These are phyloP conservation scores for Drepana falcataria DNA, from an alignment of 2,888 invertebrate species.

Conservation along the genomic window DNA sequence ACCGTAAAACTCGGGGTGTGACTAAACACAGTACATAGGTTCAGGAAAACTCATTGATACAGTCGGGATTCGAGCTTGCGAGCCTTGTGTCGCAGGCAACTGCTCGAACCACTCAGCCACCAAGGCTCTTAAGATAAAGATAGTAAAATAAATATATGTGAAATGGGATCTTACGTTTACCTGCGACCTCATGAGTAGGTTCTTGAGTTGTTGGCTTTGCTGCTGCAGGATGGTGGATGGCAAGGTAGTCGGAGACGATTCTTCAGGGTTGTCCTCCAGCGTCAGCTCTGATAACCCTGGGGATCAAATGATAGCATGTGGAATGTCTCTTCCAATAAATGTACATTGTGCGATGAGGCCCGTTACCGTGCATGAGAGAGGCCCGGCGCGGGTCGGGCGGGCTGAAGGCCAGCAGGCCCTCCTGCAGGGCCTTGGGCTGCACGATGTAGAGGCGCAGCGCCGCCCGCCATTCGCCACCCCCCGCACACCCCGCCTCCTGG, in stretches of 20 bases:
- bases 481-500: constrained; percentile 9
- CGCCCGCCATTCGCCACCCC: constrained; percentile 27
- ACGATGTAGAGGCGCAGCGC: constrained; percentile 83
- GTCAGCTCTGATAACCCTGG: constrained; percentile 41
- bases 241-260: constrained; percentile 29
- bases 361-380: constrained; percentile 36
- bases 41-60: no score
- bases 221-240: constrained; percentile 65
- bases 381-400: no score
- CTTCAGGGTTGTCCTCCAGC: constrained; percentile 38
- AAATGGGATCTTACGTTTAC: constrained; percentile 26
- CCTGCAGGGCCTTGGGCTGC: constrained; percentile 93
- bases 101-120: no score
- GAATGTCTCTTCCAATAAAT: no score
- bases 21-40: no score
- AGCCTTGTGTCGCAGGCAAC: no score
- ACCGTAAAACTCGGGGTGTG: no score
- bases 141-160: no score
- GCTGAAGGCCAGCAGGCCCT: constrained; percentile 84
- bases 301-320: no score
- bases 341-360: no score
- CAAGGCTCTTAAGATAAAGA: no score
- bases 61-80: no score
- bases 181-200: constrained; percentile 65
- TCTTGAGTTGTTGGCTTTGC: constrained; percentile 73